Conservation (phyloP, 2,888 invertebrate genomes). For the Galerucella calmariensis region DNA sequence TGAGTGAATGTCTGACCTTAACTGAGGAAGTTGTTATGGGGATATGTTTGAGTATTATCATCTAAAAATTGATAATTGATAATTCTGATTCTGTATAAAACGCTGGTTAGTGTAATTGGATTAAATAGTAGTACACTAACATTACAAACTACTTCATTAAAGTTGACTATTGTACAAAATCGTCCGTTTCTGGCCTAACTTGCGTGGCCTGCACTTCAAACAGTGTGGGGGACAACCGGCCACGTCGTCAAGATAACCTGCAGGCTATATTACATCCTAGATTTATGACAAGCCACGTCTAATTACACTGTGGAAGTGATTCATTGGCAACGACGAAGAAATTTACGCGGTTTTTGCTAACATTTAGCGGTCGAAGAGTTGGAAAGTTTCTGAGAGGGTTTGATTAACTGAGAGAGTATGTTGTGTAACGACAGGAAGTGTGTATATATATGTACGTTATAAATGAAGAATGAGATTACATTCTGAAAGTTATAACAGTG, state of each 20-base stretch:
- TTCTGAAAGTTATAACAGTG: not conserved
- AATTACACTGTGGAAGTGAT: slow-evolving; percentile 43
- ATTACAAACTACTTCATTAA: too few relatives aligned
- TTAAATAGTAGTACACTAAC: too few relatives aligned
- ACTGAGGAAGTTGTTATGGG: too few relatives aligned
- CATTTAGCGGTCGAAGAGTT: slow-evolving; percentile 10
- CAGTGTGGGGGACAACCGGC: slow-evolving; percentile 35
- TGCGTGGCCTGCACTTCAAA: not conserved
- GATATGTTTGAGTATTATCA: too few relatives aligned
- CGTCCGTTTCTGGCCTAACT: not conserved
- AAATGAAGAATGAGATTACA: not conserved
- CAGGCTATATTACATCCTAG: slow-evolving; percentile 45
- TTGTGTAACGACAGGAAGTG: slow-evolving; percentile 6
- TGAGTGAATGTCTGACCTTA: too few relatives aligned
- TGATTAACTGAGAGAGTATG: slow-evolving; percentile 8
- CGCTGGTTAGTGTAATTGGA: too few relatives aligned
- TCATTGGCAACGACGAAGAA: slow-evolving; percentile 22
- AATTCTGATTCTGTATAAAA: too few relatives aligned
- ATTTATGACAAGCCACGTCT: slow-evolving; percentile 49
- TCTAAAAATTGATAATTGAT: too few relatives aligned
- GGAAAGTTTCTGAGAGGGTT: slow-evolving; percentile 10
- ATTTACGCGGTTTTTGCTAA: slow-evolving; percentile 8
- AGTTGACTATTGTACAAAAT: not conserved
- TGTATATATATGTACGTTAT: not conserved
- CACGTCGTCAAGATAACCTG: slow-evolving; percentile 43